These are phyloP conservation scores for Toxotes jaculatrix DNA, from an alignment of 2,113 vertebrate species.

Conservation along the genomic window DNA sequence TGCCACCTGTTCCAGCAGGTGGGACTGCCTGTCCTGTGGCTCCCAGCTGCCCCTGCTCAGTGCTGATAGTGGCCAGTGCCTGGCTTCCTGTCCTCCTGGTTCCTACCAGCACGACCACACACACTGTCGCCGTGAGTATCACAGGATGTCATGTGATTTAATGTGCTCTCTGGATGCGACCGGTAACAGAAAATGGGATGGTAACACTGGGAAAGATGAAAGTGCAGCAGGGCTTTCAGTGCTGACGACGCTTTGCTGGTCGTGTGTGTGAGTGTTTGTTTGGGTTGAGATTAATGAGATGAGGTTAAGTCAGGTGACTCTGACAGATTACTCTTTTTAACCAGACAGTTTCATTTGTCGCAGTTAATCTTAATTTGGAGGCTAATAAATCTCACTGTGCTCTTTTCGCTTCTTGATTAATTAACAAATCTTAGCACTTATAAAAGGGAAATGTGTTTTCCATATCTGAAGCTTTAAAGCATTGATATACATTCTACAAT, in stretches of 20 bases:
- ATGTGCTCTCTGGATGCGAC: too few species aligned
- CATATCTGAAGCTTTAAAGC: too few species aligned
- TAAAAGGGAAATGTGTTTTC: too few species aligned
- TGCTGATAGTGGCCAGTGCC: constrained; percentile 49
- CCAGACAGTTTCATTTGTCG: not conserved
- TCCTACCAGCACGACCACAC: constrained; percentile 65
- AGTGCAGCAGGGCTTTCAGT: too few species aligned
- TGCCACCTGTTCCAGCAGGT: constrained; percentile 56
- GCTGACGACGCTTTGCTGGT: too few species aligned
- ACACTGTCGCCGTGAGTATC: constrained; percentile 71
- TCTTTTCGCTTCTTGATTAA: not conserved
- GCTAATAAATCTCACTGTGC: not conserved
- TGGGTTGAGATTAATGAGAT: not conserved
- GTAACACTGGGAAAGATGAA: not conserved
- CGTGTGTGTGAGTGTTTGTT: not conserved
- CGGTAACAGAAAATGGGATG: too few species aligned
- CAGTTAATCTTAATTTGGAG: not conserved
- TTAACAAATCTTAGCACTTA: too few species aligned
- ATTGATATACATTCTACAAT: too few species aligned
- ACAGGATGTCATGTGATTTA: not conserved
- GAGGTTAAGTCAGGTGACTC: not conserved
- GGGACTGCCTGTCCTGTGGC: constrained; percentile 66
- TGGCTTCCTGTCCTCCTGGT: constrained; percentile 63
- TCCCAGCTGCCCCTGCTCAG: constrained; percentile 65
- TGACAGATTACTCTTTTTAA: not conserved